Base-by-base conservation (phyloP, 2,888 invertebrate genomes). In the Acrobasis consociella region DNA sequence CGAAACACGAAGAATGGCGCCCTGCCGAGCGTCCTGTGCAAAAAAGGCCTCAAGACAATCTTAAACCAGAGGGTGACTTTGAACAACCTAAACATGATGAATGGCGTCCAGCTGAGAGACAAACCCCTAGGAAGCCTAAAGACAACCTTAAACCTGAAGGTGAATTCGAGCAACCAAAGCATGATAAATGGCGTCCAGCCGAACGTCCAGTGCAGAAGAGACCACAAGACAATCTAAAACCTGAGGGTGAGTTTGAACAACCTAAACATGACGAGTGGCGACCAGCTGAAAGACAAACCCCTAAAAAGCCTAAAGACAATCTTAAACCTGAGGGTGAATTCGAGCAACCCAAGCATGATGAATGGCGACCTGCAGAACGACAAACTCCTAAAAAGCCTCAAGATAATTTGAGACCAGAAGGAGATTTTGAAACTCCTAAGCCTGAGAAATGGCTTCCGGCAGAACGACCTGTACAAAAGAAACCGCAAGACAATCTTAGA, bases 101-200 rank as follows among this genome's bases (percentile, higher is more conserved):
- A 68, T 93, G 93, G 87, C 74, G 75, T 60, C 93, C 89, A n/a
- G 93, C 88, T 46, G 94, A 94, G 69, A 79, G 93, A 64, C 89
- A 82, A 17, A 82, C 83, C 22, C 85, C 82, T 1, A 93, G 82
- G 65, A 95, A 93, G 68, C 95, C 94, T 0, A 78, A 89, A 65
- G 95, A 95, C 69, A 95, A 95, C 76, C 80, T 95, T 0, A 87
- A 82, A 60, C 92, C 94, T 0, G 95, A 95, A 76, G 95, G 95
- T 0, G 94, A 94, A 0, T 94, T 94, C 67, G 90, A 93, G 62
- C 80, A 83, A 62, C 83, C 85, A 0, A 81, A 83, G 62, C 80
- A 83, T 9, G 81, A 86, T 1, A 76, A 85, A 58, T 84, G 83
- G 75, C 75, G 76, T 0, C 91, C 92, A 0, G 91, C 89, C 1